phyloP scores from a whole-genome alignment of 2,113 vertebrate species.

The Hippocampus guttulatus region DNA sequence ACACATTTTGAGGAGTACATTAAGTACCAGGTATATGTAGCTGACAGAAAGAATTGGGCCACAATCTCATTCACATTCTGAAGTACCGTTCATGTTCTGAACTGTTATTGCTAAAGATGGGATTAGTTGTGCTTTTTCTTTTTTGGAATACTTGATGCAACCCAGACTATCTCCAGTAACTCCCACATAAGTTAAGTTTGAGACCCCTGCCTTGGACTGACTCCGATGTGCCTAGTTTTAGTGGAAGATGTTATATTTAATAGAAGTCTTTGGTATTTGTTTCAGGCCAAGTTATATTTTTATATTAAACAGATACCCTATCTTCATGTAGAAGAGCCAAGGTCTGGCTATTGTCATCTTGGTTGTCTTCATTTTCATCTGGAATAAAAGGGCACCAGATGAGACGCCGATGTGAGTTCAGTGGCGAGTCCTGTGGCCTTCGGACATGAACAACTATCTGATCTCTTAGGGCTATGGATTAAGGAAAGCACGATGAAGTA shows the following conservation, averaged over 20 bases:
- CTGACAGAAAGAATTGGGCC: no score
- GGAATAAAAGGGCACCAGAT: conserved; percentile 97
- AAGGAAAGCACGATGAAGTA: conserved; percentile 49
- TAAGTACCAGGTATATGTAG: no score
- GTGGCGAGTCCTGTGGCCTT: conserved; percentile 77
- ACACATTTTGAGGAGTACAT: no score
- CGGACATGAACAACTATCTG: conserved; percentile 87
- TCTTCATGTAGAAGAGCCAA: conserved; percentile 91
- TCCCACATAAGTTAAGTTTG: no score
- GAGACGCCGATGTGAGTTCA: conserved; percentile 87
- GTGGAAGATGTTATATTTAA: not conserved
- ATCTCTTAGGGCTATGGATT: conserved; percentile 77
- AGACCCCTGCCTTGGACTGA: not conserved
- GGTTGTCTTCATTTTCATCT: conserved; percentile 87
- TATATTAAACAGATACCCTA: conserved; percentile 68
- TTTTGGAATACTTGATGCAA: no score
- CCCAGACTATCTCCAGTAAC: no score
- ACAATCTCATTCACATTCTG: no score
- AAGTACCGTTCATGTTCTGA: no score
- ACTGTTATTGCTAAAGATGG: no score
- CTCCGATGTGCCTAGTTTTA: not conserved
- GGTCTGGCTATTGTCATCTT: conserved; percentile 86
- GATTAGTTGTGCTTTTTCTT: no score
- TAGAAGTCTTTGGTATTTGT: not conserved
- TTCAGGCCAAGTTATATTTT: not conserved